Evolutionary conservation across 35 echinoderm and acorn worm genomes (phyloP), one percentile per base, ranked within the genome.

Genomic region (Amphiura filiformis): DNA sequence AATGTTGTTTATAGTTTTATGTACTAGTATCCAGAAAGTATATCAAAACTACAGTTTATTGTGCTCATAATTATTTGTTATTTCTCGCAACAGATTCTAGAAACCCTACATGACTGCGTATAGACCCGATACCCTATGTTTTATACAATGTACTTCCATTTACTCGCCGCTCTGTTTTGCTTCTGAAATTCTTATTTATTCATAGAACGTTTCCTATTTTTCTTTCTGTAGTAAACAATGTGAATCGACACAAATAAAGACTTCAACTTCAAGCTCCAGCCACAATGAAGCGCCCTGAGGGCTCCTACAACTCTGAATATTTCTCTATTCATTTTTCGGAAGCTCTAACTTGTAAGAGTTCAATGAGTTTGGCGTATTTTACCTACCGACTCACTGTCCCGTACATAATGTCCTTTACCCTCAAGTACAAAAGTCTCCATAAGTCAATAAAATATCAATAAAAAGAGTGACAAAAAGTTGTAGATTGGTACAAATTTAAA

Each of bases 181-280:
- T 47, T 9, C 17, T 9, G 41, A 47, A 47, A 47, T 47, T 47
- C 5, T n/a, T 47, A 47, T 47, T 47, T 9, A 47, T 47, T 17
- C 17, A 47, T 17, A 47, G 76, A 78, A 26, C 36, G 20, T 15
- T 78, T 78, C 1, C 32, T 35, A 15, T 35, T 32, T 78, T 35
- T 78, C 76, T 78, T 36, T 78, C 36, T 78, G 36, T 78, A 36
- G 31, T 35, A 78, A n/a, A n/a, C 76, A 35, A 78, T 78, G 76
- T 1, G 17, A 20, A 78, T 31, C 75, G n/a, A 77, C 41, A 9
- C 41, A 47, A 17, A 17, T 9, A 47, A n/a, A n/a, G n/a, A n/a
- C n/a, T n/a, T n/a, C n/a, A n/a, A n/a, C n/a, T n/a, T 47, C 5
- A 47, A 47, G 41, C 41, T 47, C 41, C 4, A 4, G 17, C 41